Percentiles rank a stretch among this genome's conserved stretches.
These are phyloP conservation scores for Elysia crispata DNA, from an alignment of 2,888 invertebrate species.

Conservation along the genomic window DNA sequence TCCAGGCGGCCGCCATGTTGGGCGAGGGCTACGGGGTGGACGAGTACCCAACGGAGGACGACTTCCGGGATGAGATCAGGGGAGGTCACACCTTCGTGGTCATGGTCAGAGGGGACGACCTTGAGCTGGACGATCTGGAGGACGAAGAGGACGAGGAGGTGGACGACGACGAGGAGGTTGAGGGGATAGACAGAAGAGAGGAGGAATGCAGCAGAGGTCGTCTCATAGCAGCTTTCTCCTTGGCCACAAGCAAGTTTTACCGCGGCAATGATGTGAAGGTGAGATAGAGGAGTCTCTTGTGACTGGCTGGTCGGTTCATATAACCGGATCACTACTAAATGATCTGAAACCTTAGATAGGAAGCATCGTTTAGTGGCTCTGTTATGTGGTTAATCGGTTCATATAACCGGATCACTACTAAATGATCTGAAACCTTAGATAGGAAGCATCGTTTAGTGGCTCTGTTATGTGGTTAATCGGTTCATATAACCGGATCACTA, in stretches of 20 bases:
- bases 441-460: too few relatives aligned
- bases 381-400: too few relatives aligned
- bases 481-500: too few relatives aligned
- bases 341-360: too few relatives aligned
- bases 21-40: slow-evolving; percentile 58
- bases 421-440: too few relatives aligned
- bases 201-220: slow-evolving; percentile 36
- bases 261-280: slow-evolving; percentile 48
- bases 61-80: slow-evolving; percentile 57
- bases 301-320: too few relatives aligned
- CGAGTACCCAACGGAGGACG: slow-evolving; percentile 56
- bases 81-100: slow-evolving; percentile 51
- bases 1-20: slow-evolving; percentile 52
- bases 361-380: too few relatives aligned
- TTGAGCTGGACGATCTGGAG: slow-evolving; percentile 54
- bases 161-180: slow-evolving; percentile 56
- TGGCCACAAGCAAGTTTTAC: slow-evolving; percentile 57
- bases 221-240: slow-evolving; percentile 55
- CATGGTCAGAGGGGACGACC: slow-evolving; percentile 53
- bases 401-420: too few relatives aligned
- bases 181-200: slow-evolving; percentile 52
- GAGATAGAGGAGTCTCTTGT: too few relatives aligned
- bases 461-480: too few relatives aligned
- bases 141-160: slow-evolving; percentile 58
- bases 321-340: too few relatives aligned